A percentile compares a stretch with the other conserved stretches of the same genome.
Evolutionary conservation across 2,113 vertebrate species (phyloP).

Genomic region (Halcyon senegalensis): DNA sequence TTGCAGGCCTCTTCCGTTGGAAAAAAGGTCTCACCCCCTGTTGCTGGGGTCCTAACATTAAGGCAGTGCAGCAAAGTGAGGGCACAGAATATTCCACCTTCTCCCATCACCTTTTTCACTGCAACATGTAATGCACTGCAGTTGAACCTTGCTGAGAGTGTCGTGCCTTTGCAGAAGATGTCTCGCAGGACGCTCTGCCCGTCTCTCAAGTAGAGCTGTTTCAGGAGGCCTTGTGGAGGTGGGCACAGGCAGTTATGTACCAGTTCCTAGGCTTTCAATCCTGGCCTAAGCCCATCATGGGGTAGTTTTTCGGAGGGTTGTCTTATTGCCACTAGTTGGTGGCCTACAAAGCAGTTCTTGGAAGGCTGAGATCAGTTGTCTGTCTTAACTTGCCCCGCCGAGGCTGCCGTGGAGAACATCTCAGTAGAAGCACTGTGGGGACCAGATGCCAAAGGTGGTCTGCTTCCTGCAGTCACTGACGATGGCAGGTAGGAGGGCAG

Average conservation of each 20-base stretch:
- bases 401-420: background rate
- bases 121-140: accelerated
- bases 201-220: background rate
- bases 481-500: background rate
- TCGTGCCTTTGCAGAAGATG: background rate
- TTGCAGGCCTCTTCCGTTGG: background rate
- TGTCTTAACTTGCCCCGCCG: background rate
- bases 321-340: background rate
- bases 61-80: background rate
- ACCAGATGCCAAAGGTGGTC: background rate
- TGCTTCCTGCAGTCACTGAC: background rate
- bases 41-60: background rate
- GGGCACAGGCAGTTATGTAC: background rate
- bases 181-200: background rate
- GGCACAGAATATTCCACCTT: background rate
- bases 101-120: background rate
- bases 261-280: background rate
- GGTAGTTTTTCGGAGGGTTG: background rate
- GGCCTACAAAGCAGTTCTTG: background rate
- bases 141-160: background rate
- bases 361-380: background rate
- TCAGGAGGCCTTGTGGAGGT: background rate
- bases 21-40: accelerated
- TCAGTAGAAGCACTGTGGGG: background rate
- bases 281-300: background rate